Conservation (phyloP, 2,113 vertebrate genomes). For the Phoxinus phoxinus region DNA sequence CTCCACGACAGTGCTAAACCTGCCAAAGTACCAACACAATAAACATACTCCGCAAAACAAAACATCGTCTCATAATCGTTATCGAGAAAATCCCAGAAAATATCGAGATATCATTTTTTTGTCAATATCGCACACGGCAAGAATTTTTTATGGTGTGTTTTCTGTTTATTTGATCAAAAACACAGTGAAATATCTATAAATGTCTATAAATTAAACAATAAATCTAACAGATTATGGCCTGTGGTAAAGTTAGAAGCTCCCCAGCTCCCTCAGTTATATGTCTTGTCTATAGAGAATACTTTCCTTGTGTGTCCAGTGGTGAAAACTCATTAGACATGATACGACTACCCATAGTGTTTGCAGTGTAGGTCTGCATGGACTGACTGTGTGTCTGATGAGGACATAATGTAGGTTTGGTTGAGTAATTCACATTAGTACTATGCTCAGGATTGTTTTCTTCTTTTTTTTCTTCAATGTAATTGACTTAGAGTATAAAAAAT, state of each 20-base stretch:
- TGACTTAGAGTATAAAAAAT: no score
- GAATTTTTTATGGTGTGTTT: background rate
- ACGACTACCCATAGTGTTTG: background rate
- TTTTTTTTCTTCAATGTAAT: no score
- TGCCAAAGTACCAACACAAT: no score
- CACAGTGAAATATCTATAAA: background rate
- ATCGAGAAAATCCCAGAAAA: no score
- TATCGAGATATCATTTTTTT: no score
- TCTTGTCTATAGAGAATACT: constrained; percentile 21
- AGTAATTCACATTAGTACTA: background rate
- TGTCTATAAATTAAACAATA: background rate
- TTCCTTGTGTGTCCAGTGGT: constrained; percentile 10
- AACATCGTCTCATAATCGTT: no score
- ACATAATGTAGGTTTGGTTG: background rate
- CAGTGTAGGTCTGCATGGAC: background rate
- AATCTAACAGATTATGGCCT: background rate
- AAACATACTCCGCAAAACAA: no score
- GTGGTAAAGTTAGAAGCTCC: background rate
- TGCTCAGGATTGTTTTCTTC: background rate
- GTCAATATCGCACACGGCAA: no score
- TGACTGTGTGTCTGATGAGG: background rate
- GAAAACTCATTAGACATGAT: constrained; percentile 20
- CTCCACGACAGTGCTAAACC: no score
- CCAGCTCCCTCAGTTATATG: constrained; percentile 13
- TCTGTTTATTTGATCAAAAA: background rate